A percentile compares a stretch with the other conserved stretches of the same genome.
Conservation (phyloP, 2,888 invertebrate species). For the Salticus scenicus region DNA sequence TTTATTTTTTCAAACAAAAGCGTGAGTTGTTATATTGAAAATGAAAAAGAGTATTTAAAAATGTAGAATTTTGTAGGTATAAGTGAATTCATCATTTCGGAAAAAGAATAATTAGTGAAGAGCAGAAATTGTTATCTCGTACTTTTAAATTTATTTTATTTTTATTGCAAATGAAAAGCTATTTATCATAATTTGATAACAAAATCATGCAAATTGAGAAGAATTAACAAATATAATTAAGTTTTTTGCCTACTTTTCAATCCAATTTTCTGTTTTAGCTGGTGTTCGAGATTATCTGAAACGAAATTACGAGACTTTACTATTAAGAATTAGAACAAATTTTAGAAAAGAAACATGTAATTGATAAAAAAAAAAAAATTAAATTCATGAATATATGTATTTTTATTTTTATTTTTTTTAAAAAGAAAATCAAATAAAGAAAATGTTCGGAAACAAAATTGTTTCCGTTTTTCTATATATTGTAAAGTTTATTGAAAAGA, state of each 20-base stretch:
- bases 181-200: constrained; percentile 21
- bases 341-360: background rate
- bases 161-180: too few species aligned
- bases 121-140: too few species aligned
- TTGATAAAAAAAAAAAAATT: background rate
- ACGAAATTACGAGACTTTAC: constrained; percentile 65
- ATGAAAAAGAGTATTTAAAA: too few species aligned
- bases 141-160: too few species aligned
- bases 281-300: constrained; percentile 70
- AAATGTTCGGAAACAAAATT: background rate
- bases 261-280: constrained; percentile 70
- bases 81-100: too few species aligned
- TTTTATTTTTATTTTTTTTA: background rate
- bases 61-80: too few species aligned
- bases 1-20: too few species aligned
- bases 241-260: constrained; percentile 66
- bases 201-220: constrained; percentile 33
- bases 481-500: too few species aligned
- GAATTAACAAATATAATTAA: constrained; percentile 24
- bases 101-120: too few species aligned
- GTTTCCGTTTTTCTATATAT: too few species aligned
- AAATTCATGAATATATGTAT: background rate
- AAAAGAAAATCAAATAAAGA: background rate
- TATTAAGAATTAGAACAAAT: constrained; percentile 4
- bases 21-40: too few species aligned